A percentile compares a stretch with the other conserved stretches of the same genome.
phyloP scores from a whole-genome alignment of 2,888 invertebrate species.

The Andrena chrysosceles region DNA sequence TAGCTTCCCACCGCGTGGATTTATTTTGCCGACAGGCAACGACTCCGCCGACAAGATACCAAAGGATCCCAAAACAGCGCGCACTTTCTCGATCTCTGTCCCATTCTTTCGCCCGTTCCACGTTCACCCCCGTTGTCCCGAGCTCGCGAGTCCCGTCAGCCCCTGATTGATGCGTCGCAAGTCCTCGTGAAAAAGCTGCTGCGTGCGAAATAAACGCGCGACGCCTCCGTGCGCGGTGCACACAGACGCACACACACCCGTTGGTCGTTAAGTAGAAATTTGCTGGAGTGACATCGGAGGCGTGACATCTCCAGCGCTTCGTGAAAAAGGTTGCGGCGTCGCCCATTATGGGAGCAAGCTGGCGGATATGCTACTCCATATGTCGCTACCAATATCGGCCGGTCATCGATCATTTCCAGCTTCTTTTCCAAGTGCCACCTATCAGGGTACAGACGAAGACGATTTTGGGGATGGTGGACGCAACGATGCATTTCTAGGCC shows the following conservation, averaged over 20 bases:
- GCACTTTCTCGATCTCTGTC: neutral
- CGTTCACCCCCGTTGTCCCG: slow-evolving; percentile 18
- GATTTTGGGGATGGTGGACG: slow-evolving; percentile 65
- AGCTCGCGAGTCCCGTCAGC: slow-evolving; percentile 35
- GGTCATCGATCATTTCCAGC: slow-evolving; percentile 79
- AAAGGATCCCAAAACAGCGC: neutral
- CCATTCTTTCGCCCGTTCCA: neutral
- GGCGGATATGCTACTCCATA: slow-evolving; percentile 76
- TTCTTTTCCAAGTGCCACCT: slow-evolving; percentile 63
- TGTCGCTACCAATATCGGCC: slow-evolving; percentile 80
- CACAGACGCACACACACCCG: neutral
- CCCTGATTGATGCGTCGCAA: slow-evolving; percentile 55
- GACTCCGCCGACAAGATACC: neutral
- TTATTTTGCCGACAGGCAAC: neutral
- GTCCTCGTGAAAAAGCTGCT: slow-evolving; percentile 40
- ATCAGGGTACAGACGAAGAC: slow-evolving; percentile 55
- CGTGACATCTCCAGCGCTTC: slow-evolving; percentile 66
- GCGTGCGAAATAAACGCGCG: slow-evolving; percentile 39
- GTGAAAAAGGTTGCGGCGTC: slow-evolving; percentile 60
- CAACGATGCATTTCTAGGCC: slow-evolving; percentile 48
- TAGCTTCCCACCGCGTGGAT: neutral
- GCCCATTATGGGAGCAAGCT: slow-evolving; percentile 70
- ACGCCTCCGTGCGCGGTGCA: neutral
- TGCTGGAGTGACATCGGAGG: slow-evolving; percentile 60
- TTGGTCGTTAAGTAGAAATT: slow-evolving; percentile 64